Evolutionary conservation across 2,888 invertebrate genomes (phyloP).

Genomic region (Panopea generosa): DNA sequence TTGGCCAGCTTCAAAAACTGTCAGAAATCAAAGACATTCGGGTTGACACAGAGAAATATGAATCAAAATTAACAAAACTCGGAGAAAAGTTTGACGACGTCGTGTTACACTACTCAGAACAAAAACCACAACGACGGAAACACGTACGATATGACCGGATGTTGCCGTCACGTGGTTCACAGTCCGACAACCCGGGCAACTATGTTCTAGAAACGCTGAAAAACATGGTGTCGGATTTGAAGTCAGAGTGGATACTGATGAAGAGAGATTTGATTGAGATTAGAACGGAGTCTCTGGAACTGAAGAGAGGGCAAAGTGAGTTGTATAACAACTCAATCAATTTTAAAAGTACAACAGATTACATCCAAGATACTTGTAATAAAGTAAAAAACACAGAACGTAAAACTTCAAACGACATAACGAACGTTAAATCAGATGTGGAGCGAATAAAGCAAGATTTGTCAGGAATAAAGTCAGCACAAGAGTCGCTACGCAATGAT

Average conservation of each 20-base stretch:
- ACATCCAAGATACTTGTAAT: slow-evolving; percentile 17
- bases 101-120: slow-evolving; percentile 15
- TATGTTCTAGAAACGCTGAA: slow-evolving; percentile 62
- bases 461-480: slow-evolving; percentile 23
- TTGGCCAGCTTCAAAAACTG: slow-evolving; percentile 50
- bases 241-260: slow-evolving; percentile 83
- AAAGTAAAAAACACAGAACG: slow-evolving; percentile 23
- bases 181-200: slow-evolving; percentile 37
- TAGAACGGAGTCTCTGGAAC: slow-evolving; percentile 63
- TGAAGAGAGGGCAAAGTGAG: slow-evolving; percentile 60
- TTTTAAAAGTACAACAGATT: slow-evolving; percentile 42
- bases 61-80: slow-evolving; percentile 44
- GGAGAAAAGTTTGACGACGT: slow-evolving; percentile 37
- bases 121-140: slow-evolving; percentile 33
- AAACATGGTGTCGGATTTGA: slow-evolving; percentile 80
- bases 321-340: slow-evolving; percentile 60
- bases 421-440: slow-evolving; percentile 45
- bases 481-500: slow-evolving; percentile 36
- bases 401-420: slow-evolving; percentile 26
- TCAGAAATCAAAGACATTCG: slow-evolving; percentile 40
- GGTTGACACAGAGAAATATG: slow-evolving; percentile 30
- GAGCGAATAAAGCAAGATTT: slow-evolving; percentile 49
- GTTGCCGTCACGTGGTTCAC: slow-evolving; percentile 19
- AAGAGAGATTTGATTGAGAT: slow-evolving; percentile 81
- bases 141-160: slow-evolving; percentile 52